Evolutionary conservation across 2,113 vertebrate genomes (phyloP), one percentile per base, ranked within the genome.

Genomic region (Chaetura pelagica): DNA sequence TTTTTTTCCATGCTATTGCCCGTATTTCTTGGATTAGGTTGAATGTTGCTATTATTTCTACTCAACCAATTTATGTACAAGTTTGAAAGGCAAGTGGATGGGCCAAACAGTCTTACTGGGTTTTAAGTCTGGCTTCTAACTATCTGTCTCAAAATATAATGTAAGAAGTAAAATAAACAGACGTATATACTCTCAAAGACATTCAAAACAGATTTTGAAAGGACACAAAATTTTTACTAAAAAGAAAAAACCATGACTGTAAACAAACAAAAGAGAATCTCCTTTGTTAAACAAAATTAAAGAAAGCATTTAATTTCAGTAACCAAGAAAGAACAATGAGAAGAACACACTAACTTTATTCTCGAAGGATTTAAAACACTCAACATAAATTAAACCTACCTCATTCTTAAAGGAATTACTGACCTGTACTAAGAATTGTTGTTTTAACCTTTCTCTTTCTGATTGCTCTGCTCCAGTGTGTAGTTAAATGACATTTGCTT

Each of bases 371-470:
- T 83, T 71, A 19, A 54, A 76, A 62, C 15, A 52, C 32, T 89
- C 2, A 2, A n/a, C 40, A 76, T 69, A 91, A 77, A 80, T 80
- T 85, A 91, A 93, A 73, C 16, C 29, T 71, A 35, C 19, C 14
- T 58, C 63, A 48, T 5, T 77, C 63, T 85, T 63, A 32, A 57
- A 61, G 29, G 48, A 66, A 75, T 71, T 71, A 59, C 52, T 61
- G 30, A 86, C 3, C 4, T 77, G 19, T 58, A 54, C n/a, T 73
- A 88, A 91, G 42, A 84, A 84, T 15, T 87, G 30, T 62, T 94
- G 27, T 49, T 93, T 90, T 77, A 94, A 86, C 38, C 54, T 85
- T 96, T 95, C 38, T 72, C 20, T 79, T 83, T 63, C 72, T 90
- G 42, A 91, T 69, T 91, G 12, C 10, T 93, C 35, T 86, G 34